phyloP scores from a whole-genome alignment of 2,113 vertebrate genomes.

The Ornithorhynchus anatinus region DNA sequence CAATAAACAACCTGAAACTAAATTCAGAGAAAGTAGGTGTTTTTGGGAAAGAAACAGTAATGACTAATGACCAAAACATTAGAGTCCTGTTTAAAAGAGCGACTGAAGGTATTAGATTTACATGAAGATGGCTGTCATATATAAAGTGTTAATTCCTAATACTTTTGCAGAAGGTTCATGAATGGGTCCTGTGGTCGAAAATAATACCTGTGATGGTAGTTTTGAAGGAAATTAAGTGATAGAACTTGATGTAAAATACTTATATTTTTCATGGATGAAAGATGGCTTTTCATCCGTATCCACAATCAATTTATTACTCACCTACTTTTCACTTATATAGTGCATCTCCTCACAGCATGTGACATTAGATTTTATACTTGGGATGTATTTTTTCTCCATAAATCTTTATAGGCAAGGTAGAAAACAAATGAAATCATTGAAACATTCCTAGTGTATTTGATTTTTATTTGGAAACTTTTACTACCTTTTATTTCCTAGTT shows the following conservation, averaged over 20 bases:
- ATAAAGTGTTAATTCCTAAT: too few species aligned
- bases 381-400: neutral
- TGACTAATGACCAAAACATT: conserved; percentile 58
- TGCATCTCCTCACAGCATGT: neutral
- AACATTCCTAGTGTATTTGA: too few species aligned
- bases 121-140: too few species aligned
- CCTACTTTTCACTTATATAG: neutral
- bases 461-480: too few species aligned
- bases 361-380: neutral
- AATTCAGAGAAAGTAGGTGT: conserved; percentile 60
- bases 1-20: conserved; percentile 46
- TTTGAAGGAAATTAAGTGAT: neutral
- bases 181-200: neutral
- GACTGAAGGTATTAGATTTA: neutral
- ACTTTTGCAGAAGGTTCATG: neutral
- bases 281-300: neutral
- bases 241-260: too few species aligned
- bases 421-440: too few species aligned
- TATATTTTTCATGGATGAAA: neutral
- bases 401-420: too few species aligned
- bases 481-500: neutral
- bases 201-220: neutral
- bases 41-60: conserved; percentile 53
- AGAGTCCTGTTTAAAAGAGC: neutral
- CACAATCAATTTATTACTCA: neutral